These are phyloP conservation scores for Drosophila carrolli DNA, from an alignment of 1,140 invertebrate genomes.

Conservation along the genomic window DNA sequence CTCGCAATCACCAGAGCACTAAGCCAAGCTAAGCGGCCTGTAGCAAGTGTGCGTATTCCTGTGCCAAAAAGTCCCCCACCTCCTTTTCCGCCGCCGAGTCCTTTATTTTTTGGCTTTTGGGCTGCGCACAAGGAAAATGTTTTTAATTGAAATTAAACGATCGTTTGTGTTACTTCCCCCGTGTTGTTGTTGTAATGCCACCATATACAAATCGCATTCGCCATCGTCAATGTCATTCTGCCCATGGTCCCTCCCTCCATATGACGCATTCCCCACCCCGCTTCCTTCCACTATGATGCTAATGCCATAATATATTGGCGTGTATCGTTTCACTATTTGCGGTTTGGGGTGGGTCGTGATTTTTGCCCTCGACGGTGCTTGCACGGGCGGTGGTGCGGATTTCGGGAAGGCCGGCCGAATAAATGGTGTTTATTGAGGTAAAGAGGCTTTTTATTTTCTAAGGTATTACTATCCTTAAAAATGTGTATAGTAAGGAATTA, in stretches of 20 bases:
- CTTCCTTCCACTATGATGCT: slow-evolving; percentile 31
- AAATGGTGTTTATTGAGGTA: background rate
- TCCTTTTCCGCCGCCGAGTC: slow-evolving; percentile 11
- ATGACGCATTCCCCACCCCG: slow-evolving; percentile 4
- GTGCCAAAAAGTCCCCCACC: slow-evolving; percentile 32
- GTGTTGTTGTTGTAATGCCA: slow-evolving; percentile 75
- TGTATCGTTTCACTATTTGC: slow-evolving; percentile 80
- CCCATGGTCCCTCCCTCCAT: slow-evolving; percentile 17
- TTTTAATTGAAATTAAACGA: slow-evolving; percentile 85
- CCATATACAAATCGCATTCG: slow-evolving; percentile 82
- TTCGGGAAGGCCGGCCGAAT: background rate
- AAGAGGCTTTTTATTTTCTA: no score
- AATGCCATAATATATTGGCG: slow-evolving; percentile 83
- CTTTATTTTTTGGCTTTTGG: slow-evolving; percentile 77
- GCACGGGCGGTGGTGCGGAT: background rate
- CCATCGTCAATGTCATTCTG: slow-evolving; percentile 49
- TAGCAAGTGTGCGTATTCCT: slow-evolving; percentile 83
- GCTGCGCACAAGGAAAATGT: slow-evolving; percentile 63
- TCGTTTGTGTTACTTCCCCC: slow-evolving; percentile 72
- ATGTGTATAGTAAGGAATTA: no score
- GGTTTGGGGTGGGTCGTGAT: slow-evolving; percentile 84
- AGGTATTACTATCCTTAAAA: no score
- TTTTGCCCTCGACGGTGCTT: slow-evolving; percentile 23
- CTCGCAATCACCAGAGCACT: slow-evolving; percentile 71
- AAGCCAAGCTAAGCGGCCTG: slow-evolving; percentile 75